phyloP scores from a whole-genome alignment of 2,888 invertebrate species.

The Cancer borealis region DNA sequence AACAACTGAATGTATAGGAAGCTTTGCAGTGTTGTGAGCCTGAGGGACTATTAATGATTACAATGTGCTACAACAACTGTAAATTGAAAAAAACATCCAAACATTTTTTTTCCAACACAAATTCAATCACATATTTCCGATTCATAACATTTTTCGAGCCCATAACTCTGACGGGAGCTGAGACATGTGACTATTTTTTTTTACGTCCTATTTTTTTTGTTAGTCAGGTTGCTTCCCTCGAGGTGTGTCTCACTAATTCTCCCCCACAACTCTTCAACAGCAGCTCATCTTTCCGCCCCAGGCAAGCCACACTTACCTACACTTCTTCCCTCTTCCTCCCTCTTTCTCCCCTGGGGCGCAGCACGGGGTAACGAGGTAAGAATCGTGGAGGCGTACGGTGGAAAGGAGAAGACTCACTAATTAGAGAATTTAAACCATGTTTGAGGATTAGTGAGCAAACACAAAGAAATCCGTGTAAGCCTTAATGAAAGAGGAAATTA shows the following conservation, averaged over 20 bases:
- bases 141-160: background rate
- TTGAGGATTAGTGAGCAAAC: background rate
- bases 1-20: no score
- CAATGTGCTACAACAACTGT: no score
- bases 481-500: background rate
- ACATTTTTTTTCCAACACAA: background rate
- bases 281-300: background rate
- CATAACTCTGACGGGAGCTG: no score
- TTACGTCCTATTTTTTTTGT: background rate
- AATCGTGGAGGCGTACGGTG: background rate
- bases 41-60: no score
- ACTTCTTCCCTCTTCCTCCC: background rate
- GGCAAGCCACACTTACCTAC: background rate
- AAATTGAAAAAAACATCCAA: no score
- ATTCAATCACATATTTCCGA: background rate
- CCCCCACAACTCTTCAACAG: background rate
- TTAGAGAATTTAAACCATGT: background rate
- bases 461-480: background rate
- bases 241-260: no score
- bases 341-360: background rate
- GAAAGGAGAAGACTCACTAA: slow-evolving; percentile 29
- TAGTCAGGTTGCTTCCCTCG: background rate
- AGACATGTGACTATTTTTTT: background rate
- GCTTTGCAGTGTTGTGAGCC: no score
- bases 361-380: background rate